Conservation (phyloP, 2,888 invertebrate species). For the Colletes collaris region DNA sequence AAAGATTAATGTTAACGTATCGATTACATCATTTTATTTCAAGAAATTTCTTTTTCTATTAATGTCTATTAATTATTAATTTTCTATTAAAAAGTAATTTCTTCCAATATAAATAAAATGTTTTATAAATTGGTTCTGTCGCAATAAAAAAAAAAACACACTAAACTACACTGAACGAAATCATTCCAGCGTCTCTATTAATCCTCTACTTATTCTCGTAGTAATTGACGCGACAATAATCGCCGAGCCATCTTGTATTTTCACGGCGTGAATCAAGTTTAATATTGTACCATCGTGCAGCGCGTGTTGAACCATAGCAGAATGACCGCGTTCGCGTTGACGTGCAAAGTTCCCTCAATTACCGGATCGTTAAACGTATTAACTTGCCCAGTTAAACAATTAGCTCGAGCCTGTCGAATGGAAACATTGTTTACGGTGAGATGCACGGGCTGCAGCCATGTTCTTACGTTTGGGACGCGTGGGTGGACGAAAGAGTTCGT, state of each 20-base stretch:
- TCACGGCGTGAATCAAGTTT: slow-evolving; percentile 4
- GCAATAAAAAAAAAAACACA: too few species aligned
- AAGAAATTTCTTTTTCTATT: too few species aligned
- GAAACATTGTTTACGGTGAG: slow-evolving; percentile 37
- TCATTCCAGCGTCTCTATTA: too few species aligned
- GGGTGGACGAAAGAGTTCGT: slow-evolving; percentile 58
- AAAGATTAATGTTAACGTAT: too few species aligned
- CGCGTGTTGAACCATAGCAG: slow-evolving; percentile 19
- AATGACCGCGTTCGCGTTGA: slow-evolving; percentile 52
- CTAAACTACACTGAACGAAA: too few species aligned
- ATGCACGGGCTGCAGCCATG: slow-evolving; percentile 9
- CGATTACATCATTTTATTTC: too few species aligned
- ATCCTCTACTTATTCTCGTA: too few species aligned
- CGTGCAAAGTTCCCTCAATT: slow-evolving; percentile 74
- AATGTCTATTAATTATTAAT: too few species aligned
- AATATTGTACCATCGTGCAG: neutral
- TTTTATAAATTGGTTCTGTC: too few species aligned
- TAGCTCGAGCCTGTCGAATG: slow-evolving; percentile 62
- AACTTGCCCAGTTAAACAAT: slow-evolving; percentile 73
- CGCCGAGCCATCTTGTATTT: neutral
- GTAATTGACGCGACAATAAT: neutral
- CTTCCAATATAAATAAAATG: too few species aligned
- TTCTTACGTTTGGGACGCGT: slow-evolving; percentile 27
- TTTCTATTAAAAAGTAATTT: too few species aligned
- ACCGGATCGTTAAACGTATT: slow-evolving; percentile 72